Base-by-base conservation (phyloP, 2,888 invertebrate species). In the Pachycephus smyrnensis region DNA sequence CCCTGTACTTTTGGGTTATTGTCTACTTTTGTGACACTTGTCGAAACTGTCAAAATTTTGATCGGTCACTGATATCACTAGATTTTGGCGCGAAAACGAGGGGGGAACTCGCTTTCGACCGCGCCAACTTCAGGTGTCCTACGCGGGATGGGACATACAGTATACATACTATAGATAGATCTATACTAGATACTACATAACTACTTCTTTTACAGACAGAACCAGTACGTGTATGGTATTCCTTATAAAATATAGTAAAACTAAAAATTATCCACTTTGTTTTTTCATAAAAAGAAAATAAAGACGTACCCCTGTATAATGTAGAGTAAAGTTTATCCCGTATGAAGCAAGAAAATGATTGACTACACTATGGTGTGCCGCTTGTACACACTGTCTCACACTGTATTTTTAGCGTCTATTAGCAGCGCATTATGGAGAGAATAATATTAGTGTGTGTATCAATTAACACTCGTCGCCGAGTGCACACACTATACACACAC, bases 361-460 rank as follows among this genome's bases (percentile, higher is more conserved):
- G 23, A 55, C 23, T 9, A 55, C 23, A 55, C 55, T 55, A 23
- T 55, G 23, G 9, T 23, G 55, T 55, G 23, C 55, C 55, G 9
- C 55, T 55, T 55, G 55, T 55, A 23, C 23, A 55, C 55, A 55
- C 23, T 40, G 40, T 40, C 15, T 40, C 40, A 40, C 15, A 40
- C 40, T 55, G 55, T 77, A 77, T 77, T 77, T 69, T 75, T 32
- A 40, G 69, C 32, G 35, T 32, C 77, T 75, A 77, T 77, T 75
- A 77, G 75, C 40, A 33, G 6, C 32, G 40, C 75, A 75, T 77
- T 77, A 77, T 31, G 23, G 31, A 69, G 71, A 75, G 71, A 77
- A 77, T 77, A 77, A 77, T 77, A 77, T 77, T 75, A 75, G 75
- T 77, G 55, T 68, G 69, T 32, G 35, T 77, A 75, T 75, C 78